phyloP scores from a whole-genome alignment of 2,113 vertebrate genomes.

The Platysternon megacephalum region DNA sequence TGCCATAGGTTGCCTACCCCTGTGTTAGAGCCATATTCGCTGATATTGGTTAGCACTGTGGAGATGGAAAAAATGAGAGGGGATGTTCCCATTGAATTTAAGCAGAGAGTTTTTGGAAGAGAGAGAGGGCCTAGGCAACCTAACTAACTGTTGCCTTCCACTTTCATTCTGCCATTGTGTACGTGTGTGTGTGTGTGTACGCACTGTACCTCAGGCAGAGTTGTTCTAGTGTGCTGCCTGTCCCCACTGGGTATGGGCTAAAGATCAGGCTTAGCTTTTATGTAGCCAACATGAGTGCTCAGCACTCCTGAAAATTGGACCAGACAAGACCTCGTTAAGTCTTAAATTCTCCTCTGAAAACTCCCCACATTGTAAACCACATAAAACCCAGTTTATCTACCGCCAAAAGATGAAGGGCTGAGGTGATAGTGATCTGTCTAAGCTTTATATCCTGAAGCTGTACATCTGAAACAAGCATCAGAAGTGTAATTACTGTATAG shows the following conservation, averaged over 20 bases:
- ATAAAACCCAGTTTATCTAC: not conserved
- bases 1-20: too few relatives aligned
- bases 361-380: not conserved
- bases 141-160: not conserved
- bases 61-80: not conserved
- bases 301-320: not conserved
- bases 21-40: not conserved
- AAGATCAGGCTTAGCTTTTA: not conserved
- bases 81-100: not conserved
- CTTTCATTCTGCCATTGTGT: not conserved
- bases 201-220: not conserved
- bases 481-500: not conserved
- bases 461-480: not conserved
- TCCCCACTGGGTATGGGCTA: not conserved
- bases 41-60: not conserved
- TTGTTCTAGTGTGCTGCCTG: not conserved
- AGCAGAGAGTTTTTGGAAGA: not conserved
- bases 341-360: constrained; percentile 1
- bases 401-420: not conserved
- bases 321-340: not conserved
- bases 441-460: not conserved
- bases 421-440: not conserved
- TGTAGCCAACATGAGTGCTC: rapidly evolving
- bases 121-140: not conserved
- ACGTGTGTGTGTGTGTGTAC: too few relatives aligned